phyloP scores from a whole-genome alignment of 1,140 invertebrate species.

The Eulimnadia texana region DNA sequence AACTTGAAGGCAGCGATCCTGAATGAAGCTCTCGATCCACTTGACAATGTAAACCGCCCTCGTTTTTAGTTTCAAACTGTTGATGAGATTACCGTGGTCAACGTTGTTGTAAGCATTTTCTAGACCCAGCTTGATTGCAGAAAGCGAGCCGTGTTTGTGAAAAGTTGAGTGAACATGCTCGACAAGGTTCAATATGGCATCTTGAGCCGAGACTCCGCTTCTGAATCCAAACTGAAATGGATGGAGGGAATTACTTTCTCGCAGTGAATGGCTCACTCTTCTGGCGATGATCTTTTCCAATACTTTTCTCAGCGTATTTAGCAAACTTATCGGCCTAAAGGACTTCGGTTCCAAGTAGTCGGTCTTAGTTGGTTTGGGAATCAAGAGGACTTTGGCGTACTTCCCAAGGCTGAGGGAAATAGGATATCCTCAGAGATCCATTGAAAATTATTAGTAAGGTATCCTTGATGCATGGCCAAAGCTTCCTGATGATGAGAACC shows the following conservation, averaged over 20 bases:
- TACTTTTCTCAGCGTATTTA: background rate
- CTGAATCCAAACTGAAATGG: constrained; percentile 1
- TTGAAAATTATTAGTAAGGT: background rate
- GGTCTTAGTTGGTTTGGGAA: constrained; percentile 1
- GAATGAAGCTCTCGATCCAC: background rate
- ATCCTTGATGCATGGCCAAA: too few species aligned
- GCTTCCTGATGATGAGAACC: too few species aligned
- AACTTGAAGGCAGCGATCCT: background rate
- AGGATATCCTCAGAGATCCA: background rate
- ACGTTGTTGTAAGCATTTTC: background rate
- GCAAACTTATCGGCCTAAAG: background rate
- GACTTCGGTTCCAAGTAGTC: background rate
- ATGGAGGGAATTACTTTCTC: background rate
- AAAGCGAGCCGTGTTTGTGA: background rate
- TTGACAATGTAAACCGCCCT: background rate
- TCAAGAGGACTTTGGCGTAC: background rate
- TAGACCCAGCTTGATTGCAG: background rate
- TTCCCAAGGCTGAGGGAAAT: background rate
- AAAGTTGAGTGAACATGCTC: background rate
- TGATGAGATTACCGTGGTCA: background rate
- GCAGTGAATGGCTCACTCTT: background rate
- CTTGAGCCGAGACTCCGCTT: background rate
- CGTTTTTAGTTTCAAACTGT: background rate
- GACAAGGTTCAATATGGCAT: background rate
- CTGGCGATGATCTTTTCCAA: constrained; percentile 3